Evolutionary conservation across 2,888 invertebrate genomes (phyloP).

Genomic region (Agrotis ipsilon): DNA sequence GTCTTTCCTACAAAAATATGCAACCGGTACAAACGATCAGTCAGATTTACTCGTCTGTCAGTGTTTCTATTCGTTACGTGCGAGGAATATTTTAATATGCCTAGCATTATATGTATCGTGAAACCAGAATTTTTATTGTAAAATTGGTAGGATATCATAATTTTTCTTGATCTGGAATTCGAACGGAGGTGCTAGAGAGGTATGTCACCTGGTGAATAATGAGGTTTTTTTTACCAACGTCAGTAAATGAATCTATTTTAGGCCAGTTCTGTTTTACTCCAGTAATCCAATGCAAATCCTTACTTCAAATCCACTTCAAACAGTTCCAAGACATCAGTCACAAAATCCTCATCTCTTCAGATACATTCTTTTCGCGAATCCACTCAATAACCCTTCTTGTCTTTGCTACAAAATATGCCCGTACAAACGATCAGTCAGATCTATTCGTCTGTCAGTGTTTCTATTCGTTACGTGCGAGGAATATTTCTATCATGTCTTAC

Average conservation of each 20-base stretch:
- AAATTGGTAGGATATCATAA: background rate
- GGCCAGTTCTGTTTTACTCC: too few relatives aligned
- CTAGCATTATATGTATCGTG: slow-evolving; percentile 10
- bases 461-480: slow-evolving; percentile 18
- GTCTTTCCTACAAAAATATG: too few relatives aligned
- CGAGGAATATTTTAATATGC: slow-evolving; percentile 21
- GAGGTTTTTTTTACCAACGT: too few relatives aligned
- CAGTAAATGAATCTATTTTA: too few relatives aligned
- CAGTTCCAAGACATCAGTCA: background rate
- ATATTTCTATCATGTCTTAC: slow-evolving; percentile 26
- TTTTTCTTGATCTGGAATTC: background rate
- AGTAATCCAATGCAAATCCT: too few relatives aligned
- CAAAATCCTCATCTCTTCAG: background rate
- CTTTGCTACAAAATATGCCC: slow-evolving; percentile 2
- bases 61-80: slow-evolving; percentile 21
- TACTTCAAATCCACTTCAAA: too few relatives aligned
- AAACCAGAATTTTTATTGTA: background rate
- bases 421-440: slow-evolving; percentile 31
- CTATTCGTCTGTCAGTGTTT: slow-evolving; percentile 29
- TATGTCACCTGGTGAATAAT: too few relatives aligned
- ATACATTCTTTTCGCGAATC: background rate
- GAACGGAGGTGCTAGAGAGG: background rate
- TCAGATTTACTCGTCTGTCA: slow-evolving; percentile 26
- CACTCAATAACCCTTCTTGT: background rate
- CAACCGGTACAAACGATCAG: too few relatives aligned